phyloP scores from a whole-genome alignment of 2,113 vertebrate genomes.

The Scartelaos histophorus region DNA sequence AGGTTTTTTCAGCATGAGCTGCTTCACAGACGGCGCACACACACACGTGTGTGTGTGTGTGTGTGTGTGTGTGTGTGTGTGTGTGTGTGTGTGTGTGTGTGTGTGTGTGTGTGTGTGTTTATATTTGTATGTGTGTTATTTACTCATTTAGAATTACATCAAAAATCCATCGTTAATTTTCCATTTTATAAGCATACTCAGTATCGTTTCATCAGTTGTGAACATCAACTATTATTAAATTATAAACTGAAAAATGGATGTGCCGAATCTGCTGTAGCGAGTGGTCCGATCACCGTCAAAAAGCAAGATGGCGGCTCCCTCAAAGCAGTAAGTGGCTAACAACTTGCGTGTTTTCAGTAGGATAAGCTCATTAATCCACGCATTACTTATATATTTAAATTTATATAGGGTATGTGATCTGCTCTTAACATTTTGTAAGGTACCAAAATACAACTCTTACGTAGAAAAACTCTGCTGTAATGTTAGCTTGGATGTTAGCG shows the following conservation, averaged over 20 bases:
- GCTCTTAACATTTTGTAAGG: background rate
- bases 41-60: too few relatives aligned
- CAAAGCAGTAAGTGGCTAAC: conserved; percentile 67
- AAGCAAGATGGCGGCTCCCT: conserved; percentile 68
- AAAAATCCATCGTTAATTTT: background rate
- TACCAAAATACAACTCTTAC: background rate
- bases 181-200: background rate
- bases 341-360: conserved; percentile 10
- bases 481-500: background rate
- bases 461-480: background rate
- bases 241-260: background rate
- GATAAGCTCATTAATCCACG: background rate
- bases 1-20: too few relatives aligned
- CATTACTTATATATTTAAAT: background rate
- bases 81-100: too few relatives aligned
- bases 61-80: too few relatives aligned
- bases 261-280: conserved; percentile 61
- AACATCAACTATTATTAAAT: background rate
- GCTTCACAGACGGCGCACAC: too few relatives aligned
- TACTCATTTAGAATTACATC: background rate
- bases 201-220: background rate
- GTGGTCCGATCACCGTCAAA: conserved; percentile 4
- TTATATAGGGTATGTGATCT: background rate
- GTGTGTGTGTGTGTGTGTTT: too few relatives aligned
- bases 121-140: too few relatives aligned